Evolutionary conservation across 2,797 vertebrate species (phyloP).

Genomic region (Moxostoma hubbsi): DNA sequence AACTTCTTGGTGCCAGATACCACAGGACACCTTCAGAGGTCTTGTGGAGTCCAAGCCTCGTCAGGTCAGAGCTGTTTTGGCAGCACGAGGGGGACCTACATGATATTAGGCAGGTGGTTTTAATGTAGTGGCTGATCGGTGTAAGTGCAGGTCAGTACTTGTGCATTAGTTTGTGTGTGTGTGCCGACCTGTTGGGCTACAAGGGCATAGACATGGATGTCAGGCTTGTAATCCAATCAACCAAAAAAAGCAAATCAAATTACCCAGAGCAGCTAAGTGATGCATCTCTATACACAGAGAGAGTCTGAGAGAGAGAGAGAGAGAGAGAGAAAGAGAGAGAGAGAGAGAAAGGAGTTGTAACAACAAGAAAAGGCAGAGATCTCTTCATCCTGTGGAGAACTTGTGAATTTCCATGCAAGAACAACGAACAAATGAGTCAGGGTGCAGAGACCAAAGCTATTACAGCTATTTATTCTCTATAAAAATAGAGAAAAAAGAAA

Average conservation of each 20-base stretch:
- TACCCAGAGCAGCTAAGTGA: constrained; percentile 68
- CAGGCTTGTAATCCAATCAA: constrained; percentile 79
- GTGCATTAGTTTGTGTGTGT: constrained; percentile 12
- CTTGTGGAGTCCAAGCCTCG: no score
- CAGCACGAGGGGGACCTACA: no score
- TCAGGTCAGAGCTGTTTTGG: no score
- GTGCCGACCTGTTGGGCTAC: constrained; percentile 57
- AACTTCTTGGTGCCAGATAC: no score
- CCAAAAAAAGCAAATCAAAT: constrained; percentile 72
- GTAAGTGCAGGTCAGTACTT: constrained; percentile 28
- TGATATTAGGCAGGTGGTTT: background rate
- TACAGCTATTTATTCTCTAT: no score
- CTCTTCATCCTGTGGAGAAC: background rate
- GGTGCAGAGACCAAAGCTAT: background rate
- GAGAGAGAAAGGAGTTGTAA: constrained; percentile 26
- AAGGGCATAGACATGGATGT: constrained; percentile 72
- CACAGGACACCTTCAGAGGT: no score
- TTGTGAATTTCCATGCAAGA: constrained; percentile 38
- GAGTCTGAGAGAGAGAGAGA: constrained; percentile 7
- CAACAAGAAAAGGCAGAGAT: constrained; percentile 11
- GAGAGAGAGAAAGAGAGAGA: constrained; percentile 17
- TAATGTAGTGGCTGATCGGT: background rate
- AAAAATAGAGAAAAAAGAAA: background rate
- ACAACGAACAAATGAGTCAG: background rate
- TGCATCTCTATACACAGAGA: constrained; percentile 59